Evolutionary conservation across 2,113 vertebrate species (phyloP).

Genomic region (Halichoerus grypus): DNA sequence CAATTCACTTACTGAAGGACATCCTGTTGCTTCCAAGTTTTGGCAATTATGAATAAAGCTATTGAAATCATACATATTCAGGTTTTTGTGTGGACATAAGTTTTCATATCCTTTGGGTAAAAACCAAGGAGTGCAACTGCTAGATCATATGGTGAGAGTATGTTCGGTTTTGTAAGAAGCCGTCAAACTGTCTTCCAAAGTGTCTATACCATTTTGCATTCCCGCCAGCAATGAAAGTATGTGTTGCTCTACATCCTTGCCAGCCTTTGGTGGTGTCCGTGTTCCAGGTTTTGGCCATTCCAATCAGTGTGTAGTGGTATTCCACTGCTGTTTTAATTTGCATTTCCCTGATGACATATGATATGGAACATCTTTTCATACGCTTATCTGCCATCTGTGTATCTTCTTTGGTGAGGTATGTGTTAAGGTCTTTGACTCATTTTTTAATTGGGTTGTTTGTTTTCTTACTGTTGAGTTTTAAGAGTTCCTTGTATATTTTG

Average conservation of each 20-base stretch:
- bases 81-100: neutral
- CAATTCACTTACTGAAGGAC: neutral
- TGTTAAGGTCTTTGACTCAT: neutral
- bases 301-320: neutral
- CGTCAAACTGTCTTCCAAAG: neutral
- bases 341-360: neutral
- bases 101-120: conserved; percentile 3
- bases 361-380: neutral
- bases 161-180: neutral
- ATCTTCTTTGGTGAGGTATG: neutral
- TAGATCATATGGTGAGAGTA: neutral
- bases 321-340: neutral
- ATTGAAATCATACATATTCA: neutral
- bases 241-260: neutral
- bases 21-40: neutral
- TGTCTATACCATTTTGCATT: neutral
- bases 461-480: conserved; percentile 1
- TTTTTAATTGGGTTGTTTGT: neutral
- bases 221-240: neutral
- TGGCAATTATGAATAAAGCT: neutral
- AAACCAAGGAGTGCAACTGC: neutral
- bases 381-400: neutral
- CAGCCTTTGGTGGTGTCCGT: neutral
- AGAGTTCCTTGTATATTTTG: neutral
- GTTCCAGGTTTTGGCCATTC: neutral